Conservation (phyloP, 2,888 invertebrate species). For the Onchidella celtica region DNA sequence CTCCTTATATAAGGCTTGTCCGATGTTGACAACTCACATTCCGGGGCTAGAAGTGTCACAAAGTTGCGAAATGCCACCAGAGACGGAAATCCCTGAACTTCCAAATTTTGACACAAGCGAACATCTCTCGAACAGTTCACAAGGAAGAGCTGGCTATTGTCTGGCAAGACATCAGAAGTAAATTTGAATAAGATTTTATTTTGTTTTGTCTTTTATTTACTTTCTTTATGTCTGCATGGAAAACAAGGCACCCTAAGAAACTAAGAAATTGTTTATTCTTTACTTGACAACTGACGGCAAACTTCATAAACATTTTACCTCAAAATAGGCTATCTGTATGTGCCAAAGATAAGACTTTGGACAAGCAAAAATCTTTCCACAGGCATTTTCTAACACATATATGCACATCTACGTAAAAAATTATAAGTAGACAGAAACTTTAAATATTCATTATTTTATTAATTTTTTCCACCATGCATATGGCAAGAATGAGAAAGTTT, state of each 20-base stretch:
- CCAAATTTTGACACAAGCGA: slow-evolving; percentile 59
- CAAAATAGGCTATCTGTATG: too few species aligned
- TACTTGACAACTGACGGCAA: neutral
- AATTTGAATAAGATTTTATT: neutral
- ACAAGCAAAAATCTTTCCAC: too few species aligned
- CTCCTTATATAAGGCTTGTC: slow-evolving; percentile 55
- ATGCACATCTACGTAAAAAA: too few species aligned
- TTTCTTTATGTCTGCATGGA: neutral
- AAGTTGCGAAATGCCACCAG: slow-evolving; percentile 68
- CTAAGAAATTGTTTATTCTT: neutral
- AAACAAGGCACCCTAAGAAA: neutral
- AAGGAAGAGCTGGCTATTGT: slow-evolving; percentile 67
- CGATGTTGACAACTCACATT: slow-evolving; percentile 57
- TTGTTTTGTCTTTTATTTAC: neutral
- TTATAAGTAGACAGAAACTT: too few species aligned
- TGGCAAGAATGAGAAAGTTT: too few species aligned
- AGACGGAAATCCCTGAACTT: slow-evolving; percentile 71
- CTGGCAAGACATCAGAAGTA: slow-evolving; percentile 53
- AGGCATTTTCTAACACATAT: too few species aligned
- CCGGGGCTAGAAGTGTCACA: slow-evolving; percentile 62
- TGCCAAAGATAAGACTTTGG: too few species aligned
- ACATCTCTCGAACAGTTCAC: slow-evolving; percentile 71
- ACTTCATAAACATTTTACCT: too few species aligned
- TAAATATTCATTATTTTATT: too few species aligned
- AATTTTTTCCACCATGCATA: too few species aligned